Percentiles rank a stretch among this genome's conserved stretches.
phyloP scores from a whole-genome alignment of 2,113 vertebrate species.

The Diadophis punctatus region DNA sequence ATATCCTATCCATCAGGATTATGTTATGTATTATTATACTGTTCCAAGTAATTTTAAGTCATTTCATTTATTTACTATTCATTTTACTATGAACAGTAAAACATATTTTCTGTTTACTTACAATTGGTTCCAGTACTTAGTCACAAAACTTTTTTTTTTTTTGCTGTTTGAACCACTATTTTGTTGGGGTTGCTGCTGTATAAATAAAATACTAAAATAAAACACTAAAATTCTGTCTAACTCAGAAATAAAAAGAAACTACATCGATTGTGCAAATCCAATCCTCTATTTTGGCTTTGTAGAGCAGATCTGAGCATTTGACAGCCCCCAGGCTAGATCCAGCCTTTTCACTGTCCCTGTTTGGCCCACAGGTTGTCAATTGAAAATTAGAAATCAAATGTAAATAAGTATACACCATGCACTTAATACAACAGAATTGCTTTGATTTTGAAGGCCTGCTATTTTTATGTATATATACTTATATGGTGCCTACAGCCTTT shows the following conservation, averaged over 20 bases:
- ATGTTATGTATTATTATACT: not conserved
- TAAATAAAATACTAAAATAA: not conserved
- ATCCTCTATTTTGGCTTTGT: not conserved
- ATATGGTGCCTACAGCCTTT: not conserved
- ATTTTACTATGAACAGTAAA: not conserved
- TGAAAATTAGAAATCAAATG: not conserved
- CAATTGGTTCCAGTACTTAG: not conserved
- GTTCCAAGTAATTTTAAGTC: not conserved
- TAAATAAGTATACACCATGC: not conserved
- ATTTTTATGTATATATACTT: not conserved
- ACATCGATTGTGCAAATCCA: not conserved
- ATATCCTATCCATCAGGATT: not conserved
- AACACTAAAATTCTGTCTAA: not conserved
- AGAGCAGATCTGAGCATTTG: not conserved
- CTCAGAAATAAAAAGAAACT: not conserved
- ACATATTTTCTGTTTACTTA: not conserved
- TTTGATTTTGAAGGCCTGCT: not conserved
- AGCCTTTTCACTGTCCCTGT: not conserved
- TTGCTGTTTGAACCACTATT: not conserved
- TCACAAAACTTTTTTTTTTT: not conserved
- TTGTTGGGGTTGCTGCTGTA: not conserved
- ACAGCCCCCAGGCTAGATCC: not conserved
- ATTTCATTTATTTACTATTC: no score
- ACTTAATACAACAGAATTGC: not conserved
- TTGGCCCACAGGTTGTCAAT: not conserved